Percentiles rank a stretch among this genome's conserved stretches.
phyloP scores from a whole-genome alignment of 2,888 invertebrate genomes.

The Apocheima hispidaria region DNA sequence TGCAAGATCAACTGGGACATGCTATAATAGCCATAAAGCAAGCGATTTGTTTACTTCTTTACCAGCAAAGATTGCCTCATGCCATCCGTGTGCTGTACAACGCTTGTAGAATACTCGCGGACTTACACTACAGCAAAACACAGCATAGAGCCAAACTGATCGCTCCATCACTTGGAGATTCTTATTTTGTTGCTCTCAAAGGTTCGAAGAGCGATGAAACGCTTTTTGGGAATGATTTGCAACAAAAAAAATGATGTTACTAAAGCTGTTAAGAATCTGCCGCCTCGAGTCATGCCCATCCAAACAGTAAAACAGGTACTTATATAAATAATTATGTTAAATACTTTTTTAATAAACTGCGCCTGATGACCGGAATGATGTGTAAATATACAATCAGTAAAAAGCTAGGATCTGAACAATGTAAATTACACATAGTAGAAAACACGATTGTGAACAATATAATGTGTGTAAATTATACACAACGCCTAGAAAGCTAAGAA shows the following conservation, averaged over 20 bases:
- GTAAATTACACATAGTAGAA: too few species aligned
- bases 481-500: too few species aligned
- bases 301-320: too few species aligned
- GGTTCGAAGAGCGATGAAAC: background rate
- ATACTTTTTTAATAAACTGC: too few species aligned
- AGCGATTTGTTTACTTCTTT: background rate
- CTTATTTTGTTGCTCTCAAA: background rate
- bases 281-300: background rate
- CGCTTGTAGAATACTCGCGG: background rate
- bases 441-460: too few species aligned
- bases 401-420: too few species aligned
- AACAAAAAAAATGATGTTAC: background rate
- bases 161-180: background rate
- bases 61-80: background rate
- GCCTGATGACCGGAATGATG: too few species aligned
- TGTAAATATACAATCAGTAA: too few species aligned
- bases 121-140: background rate
- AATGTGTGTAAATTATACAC: too few species aligned
- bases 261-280: background rate
- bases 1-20: constrained; percentile 1
- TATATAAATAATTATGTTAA: too few species aligned
- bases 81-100: background rate
- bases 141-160: background rate
- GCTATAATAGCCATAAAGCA: background rate
- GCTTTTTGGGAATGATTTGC: background rate